Percentiles rank a stretch among this genome's conserved stretches.
Evolutionary conservation across 2,888 invertebrate genomes (phyloP).

Genomic region (Spodoptera littoralis): DNA sequence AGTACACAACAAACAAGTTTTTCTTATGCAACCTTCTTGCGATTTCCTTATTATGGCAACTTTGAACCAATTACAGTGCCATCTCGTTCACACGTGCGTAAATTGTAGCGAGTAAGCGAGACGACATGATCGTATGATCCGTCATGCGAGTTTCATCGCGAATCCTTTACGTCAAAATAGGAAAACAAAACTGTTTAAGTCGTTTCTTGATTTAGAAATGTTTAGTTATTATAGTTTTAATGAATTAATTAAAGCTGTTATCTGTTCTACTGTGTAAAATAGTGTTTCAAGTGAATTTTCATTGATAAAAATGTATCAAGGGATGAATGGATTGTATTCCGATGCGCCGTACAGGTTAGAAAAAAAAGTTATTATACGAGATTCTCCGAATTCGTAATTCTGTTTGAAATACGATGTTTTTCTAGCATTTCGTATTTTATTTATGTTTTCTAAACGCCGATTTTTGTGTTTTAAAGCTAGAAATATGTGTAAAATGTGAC

Average conservation of each 20-base stretch:
- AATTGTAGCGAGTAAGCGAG: conserved; percentile 61
- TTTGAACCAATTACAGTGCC: conserved; percentile 49
- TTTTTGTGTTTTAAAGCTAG: conserved; percentile 8
- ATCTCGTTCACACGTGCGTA: conserved; percentile 62
- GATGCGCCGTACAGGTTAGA: conserved; percentile 85
- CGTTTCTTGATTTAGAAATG: conserved; percentile 68
- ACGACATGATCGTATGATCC: conserved; percentile 82
- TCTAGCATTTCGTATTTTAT: conserved; percentile 2
- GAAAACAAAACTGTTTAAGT: conserved; percentile 71
- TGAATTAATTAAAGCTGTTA: conserved; percentile 51
- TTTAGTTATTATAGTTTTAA: conserved; percentile 55
- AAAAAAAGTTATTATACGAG: conserved; percentile 35
- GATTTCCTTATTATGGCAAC: conserved; percentile 66
- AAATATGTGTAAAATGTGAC: conserved; percentile 17
- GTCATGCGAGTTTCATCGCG: conserved; percentile 70
- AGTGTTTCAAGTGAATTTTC: conserved; percentile 58
- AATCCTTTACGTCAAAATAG: conserved; percentile 72
- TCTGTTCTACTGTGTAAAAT: conserved; percentile 59
- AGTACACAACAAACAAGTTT: conserved; percentile 54
- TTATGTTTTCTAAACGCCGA: conserved; percentile 12
- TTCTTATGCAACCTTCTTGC: conserved; percentile 54
- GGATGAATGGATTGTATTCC: conserved; percentile 82
- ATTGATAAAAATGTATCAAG: conserved; percentile 76
- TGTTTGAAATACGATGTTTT: conserved; percentile 19
- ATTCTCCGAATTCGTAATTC: conserved; percentile 30